Evolutionary conservation across 2,888 invertebrate species (phyloP), one percentile per base, ranked within the genome.

Genomic region (Chorisops tibialis): DNA sequence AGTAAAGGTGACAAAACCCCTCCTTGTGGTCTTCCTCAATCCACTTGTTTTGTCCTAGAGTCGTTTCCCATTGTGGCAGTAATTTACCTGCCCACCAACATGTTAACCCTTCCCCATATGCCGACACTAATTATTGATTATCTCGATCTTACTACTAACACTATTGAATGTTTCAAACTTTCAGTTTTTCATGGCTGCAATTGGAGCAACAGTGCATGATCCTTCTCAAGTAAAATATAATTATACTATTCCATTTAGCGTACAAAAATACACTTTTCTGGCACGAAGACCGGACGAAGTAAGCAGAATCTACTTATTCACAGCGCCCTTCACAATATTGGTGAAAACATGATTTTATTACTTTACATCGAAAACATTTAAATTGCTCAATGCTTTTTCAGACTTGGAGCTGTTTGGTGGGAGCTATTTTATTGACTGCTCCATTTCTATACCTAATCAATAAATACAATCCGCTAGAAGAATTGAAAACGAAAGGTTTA

Each of bases 351-450:
- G n/a, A 81, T 79, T 68, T 43, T 35, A 24, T 37, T 52, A 60
- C 48, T 38, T 37, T 19, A 48, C 50, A 45, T 54, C 11, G 24
- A 54, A 21, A 38, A 14, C 6, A 37, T 21, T 43, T 24, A 41
- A 56, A 47, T 50, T 61, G 52, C 30, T 24, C 16, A 39, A 39
- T n/a, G 12, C 12, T n/a, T 30, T 51, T 79, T 18, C 73, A 93
- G 92, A 91, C 92, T 0, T 94, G 94, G 94, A 78, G 87, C 4
- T 90, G 89, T 67, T 80, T 95, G 52, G 84, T 86, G 1, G 81
- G 83, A n/a, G 84, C 89, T 1, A 85, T 93, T 19, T 72, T 89
- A 9, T 71, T 88, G 18, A 88, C 92, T 79, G 91, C 92, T 0
- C 93, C 93, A 0, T 80, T 88, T 14, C 78, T 95, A 21, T 91